Base-by-base conservation (phyloP, 2,888 invertebrate species). In the Hirtodrosophila duncani region DNA sequence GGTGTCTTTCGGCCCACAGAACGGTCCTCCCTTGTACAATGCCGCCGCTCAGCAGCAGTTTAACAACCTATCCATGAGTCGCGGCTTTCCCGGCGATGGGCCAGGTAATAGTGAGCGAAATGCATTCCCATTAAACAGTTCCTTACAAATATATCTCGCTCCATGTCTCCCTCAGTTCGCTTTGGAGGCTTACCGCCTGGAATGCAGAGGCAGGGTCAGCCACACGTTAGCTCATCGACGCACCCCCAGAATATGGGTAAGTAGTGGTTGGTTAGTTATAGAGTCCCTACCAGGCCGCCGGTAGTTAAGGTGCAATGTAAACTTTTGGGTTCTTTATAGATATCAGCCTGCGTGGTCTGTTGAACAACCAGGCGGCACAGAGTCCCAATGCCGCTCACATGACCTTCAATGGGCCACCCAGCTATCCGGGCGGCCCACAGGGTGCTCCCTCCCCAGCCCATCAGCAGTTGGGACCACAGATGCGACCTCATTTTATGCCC, bases 181-280 rank as follows among this genome's bases (percentile, higher is more conserved):
- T 87, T 86, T 64, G 84, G 85, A 36, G 84, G 83, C 43, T 77
- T 85, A 79, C 85, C 86, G 46, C 83, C 84, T 20, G 83, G 85
- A 36, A 85, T 86, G 81, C 85, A 86, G 48, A 82, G 87, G 7
- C 88, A 89, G 37, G 86, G 86, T 45, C 90, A 90, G 79, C 87
- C 89, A 72, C 90, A 90, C 86, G 91, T 91, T 81, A 90, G 90
- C 70, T 90, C 90, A 83, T 90, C 91, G 68, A 91, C 91, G 79
- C 91, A 91, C 83, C 91, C 90, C 66, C 90, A 90, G 83, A 90
- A 90, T 72, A 88, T 90, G 88, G 90, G 87, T 86, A 84, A 69
- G 79, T 59, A 24, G 21, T 26, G 11, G 6, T 9, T 20, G 29
- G 18, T 23, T 23, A 9, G 10, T 23, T 24, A 8, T 8, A 7